phyloP scores from a whole-genome alignment of 2,113 vertebrate species.

The Hucho hucho region DNA sequence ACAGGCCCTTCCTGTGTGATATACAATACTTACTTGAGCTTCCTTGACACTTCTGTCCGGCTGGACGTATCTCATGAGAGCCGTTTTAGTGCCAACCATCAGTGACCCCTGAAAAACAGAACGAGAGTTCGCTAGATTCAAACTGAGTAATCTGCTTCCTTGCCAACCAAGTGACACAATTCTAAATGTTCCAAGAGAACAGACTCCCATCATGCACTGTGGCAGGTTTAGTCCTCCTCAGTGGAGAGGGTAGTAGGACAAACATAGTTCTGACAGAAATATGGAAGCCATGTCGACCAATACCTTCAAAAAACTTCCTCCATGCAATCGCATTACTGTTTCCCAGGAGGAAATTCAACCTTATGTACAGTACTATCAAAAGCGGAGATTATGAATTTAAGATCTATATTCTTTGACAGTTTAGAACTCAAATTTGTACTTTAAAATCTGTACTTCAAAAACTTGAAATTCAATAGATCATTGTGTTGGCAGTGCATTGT shows the following conservation, averaged over 20 bases:
- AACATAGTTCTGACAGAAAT: constrained; percentile 14
- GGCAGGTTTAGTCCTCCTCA: constrained; percentile 51
- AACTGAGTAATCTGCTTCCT: background rate
- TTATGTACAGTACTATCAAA: background rate
- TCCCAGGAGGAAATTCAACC: background rate
- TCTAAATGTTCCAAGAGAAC: constrained; percentile 22
- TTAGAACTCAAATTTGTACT: too few relatives aligned
- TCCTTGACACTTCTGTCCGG: constrained; percentile 60
- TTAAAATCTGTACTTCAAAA: too few relatives aligned
- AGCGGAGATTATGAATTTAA: too few relatives aligned
- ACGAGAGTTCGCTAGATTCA: constrained; percentile 43
- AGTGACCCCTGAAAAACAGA: constrained; percentile 85
- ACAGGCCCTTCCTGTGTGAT: too few relatives aligned
- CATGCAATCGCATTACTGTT: constrained; percentile 1
- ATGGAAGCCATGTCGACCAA: constrained; percentile 19
- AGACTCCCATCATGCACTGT: constrained; percentile 65
- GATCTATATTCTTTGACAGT: too few relatives aligned
- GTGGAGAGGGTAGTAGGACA: constrained; percentile 41
- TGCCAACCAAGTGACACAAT: background rate
- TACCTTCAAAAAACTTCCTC: background rate
- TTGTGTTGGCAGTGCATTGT: too few relatives aligned
- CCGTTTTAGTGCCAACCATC: constrained; percentile 86
- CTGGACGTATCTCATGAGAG: constrained; percentile 86
- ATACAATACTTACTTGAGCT: constrained; percentile 47
- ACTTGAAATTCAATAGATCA: too few relatives aligned